Evolutionary conservation across 2,797 vertebrate genomes (phyloP), one percentile per base, ranked within the genome.

Genomic region (Meriones psammophilus): DNA sequence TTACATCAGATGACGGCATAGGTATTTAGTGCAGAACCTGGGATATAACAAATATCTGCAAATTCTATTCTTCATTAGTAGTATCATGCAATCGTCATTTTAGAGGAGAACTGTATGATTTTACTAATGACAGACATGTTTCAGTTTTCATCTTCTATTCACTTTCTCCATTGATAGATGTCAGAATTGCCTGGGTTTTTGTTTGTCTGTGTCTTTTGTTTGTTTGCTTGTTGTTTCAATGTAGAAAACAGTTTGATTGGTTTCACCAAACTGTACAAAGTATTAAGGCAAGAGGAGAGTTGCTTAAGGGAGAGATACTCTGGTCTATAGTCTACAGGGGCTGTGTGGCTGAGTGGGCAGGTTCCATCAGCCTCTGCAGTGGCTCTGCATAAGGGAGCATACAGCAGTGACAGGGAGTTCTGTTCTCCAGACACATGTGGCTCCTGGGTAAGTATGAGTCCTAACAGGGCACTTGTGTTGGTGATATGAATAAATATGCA

Each of bases 251-350:
- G 10, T 80, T 24, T 92, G 85, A 94, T 5, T 62, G 15, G 54
- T 78, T 91, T 94, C 39, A 88, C 76, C 74, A 46, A 96, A 92
- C 22, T 84, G 17, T 54, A 42, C 54, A 87, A 76, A 54, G 33
- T 86, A 54, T 89, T 85, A 42, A 79, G 88, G 94, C 83, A 92
- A 22, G 69, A 94, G 66, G 92, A 77, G 54, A 93, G 66, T 28
- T 85, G 60, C 58, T 92, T 91, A 17, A 91, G 33, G n/a, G 92
- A 92, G 83, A 92, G 56, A 80, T 2, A 93, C 36, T 83, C 33
- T 64, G n/a, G 18, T 24, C 39, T 56, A 36, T 30, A 87, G 56
- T 50, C 50, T 9, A 50, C 22, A 95, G 91, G 76, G 14, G 33
- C 50, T 58, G 10, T 92, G 93, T 64, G 54, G 85, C 64, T 36